phyloP scores from a whole-genome alignment of 2,797 vertebrate genomes.

The Remorina albescens region DNA sequence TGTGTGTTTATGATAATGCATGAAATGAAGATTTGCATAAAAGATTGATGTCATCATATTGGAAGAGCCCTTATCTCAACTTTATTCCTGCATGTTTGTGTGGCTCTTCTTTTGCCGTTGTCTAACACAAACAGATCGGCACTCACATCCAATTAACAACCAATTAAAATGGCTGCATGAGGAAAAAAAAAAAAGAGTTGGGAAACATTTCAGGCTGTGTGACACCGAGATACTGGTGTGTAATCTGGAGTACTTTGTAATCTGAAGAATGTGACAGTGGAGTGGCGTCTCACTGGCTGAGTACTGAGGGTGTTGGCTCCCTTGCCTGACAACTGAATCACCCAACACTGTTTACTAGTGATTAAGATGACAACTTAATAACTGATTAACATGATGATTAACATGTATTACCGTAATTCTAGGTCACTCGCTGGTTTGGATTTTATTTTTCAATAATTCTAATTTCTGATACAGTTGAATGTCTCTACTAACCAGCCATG shows the following conservation, averaged over 20 bases:
- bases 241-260: conserved; percentile 45
- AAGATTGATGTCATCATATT: conserved; percentile 13
- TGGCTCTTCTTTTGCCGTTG: background rate
- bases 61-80: conserved; percentile 6
- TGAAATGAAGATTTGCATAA: conserved; percentile 55
- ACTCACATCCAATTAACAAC: background rate
- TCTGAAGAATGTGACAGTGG: conserved; percentile 49
- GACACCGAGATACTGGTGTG: background rate
- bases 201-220: background rate
- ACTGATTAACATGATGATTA: too few species aligned
- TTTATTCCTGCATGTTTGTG: conserved; percentile 4
- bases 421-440: too few species aligned
- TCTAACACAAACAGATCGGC: background rate
- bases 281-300: background rate
- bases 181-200: background rate
- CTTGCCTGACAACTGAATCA: conserved; percentile 16
- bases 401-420: too few species aligned
- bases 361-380: background rate
- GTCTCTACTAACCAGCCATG: too few species aligned
- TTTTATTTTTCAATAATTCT: too few species aligned
- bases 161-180: background rate
- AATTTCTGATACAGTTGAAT: too few species aligned
- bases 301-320: conserved; percentile 21
- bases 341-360: background rate
- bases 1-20: conserved; percentile 13